Evolutionary conservation across 1,140 invertebrate genomes (phyloP), one percentile per base, ranked within the genome.

Genomic region (Drosophila melanogaster): DNA sequence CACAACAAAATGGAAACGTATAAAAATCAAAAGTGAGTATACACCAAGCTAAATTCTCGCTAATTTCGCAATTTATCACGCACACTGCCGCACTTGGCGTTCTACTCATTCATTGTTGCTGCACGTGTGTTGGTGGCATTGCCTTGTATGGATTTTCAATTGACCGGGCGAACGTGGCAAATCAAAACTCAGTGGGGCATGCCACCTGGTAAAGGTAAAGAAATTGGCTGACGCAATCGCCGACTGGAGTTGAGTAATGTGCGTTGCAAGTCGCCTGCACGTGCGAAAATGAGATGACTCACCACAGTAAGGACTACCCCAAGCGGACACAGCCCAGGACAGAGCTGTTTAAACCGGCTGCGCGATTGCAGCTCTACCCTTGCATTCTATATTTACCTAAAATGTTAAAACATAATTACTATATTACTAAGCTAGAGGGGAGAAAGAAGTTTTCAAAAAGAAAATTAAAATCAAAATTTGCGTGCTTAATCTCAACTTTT

Each of bases 1-100:
- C 67, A 81, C 75, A 90, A 79, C 65, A 66, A 61, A 69, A 85
- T 86, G 66, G 89, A 90, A 91, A 87, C 85, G 90, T 79, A 75
- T 76, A 75, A 58, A 74, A 86, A 72, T 77, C 57, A 67, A 79
- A 30, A 62, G 90, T 91, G 71, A 90, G 90, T 91, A 78, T 22
- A 2, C 47, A 10, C 33, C 38, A 74, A 65, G 38, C 38, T 1
- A 7, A 53, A 43, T 5, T 0, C 54, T 49, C 12, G 49, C 12
- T 22, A 65, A 87, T 87, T 85, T 86, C 81, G 76, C 79, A 83
- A 79, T 77, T 40, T 14, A 14, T 15, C 24, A 41, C 40, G 24
- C 46, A 65, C 22, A 76, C 47, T 26, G 38, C 14, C 50, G 41
- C 33, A 43, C 51, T 61, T 10, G 15, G 38, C 62, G 49, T 69